Percentiles rank a stretch among this genome's conserved stretches.
phyloP scores from a whole-genome alignment of 2,888 invertebrate genomes.

The Plagiodera versicolora region DNA sequence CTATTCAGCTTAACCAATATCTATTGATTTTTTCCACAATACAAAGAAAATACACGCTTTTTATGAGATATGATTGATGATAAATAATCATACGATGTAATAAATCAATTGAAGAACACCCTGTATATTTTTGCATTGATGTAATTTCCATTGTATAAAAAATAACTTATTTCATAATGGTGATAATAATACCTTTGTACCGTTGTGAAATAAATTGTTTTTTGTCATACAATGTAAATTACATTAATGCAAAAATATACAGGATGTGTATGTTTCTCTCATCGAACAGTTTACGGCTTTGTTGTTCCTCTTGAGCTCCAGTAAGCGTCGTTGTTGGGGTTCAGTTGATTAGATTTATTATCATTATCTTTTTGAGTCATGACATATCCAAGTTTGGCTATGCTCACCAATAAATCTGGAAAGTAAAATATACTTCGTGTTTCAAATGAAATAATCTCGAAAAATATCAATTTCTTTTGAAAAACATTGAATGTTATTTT shows the following conservation, averaged over 20 bases:
- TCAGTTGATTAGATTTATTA: conserved; percentile 18
- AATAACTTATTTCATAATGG: background rate
- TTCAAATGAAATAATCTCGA: no score
- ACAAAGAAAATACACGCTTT: no score
- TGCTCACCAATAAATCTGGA: conserved; percentile 1
- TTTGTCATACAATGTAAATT: background rate
- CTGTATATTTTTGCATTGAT: conserved; percentile 11
- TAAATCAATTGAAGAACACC: background rate
- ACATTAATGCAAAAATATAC: conserved; percentile 8
- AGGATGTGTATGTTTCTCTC: background rate
- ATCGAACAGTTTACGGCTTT: background rate
- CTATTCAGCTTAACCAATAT: no score
- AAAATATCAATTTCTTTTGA: no score
- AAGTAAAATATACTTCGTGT: background rate
- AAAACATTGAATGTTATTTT: no score
- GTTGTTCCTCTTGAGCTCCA: conserved; percentile 11
- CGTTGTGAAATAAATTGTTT: background rate
- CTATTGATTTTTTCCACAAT: no score
- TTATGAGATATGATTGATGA: no score
- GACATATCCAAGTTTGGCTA: background rate
- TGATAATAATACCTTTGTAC: background rate
- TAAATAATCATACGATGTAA: no score
- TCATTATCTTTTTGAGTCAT: conserved; percentile 4
- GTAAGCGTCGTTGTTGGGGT: conserved; percentile 14
- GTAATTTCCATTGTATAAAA: conserved; percentile 1